Evolutionary conservation across 2,888 invertebrate genomes (phyloP).

Genomic region (Rotaria sp.): DNA sequence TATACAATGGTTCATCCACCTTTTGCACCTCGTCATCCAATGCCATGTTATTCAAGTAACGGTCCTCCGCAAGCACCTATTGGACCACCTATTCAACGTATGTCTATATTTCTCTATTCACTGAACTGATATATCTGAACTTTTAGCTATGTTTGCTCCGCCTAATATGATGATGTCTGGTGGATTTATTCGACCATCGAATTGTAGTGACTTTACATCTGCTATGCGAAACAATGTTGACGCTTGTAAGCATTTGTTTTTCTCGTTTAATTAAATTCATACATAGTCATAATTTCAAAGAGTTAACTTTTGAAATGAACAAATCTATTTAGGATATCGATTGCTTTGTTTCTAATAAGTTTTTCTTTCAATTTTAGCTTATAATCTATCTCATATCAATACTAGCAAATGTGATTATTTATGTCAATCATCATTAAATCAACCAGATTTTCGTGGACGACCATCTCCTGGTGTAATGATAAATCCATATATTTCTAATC

Average conservation of each 20-base stretch:
- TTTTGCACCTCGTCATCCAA: not conserved
- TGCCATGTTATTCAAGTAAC: not conserved
- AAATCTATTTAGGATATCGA: no score
- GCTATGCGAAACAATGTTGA: not conserved
- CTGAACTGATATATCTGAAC: not conserved
- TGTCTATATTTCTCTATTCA: not conserved
- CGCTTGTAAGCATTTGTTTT: not conserved
- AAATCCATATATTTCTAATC: not conserved
- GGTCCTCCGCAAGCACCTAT: not conserved
- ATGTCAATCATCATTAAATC: not conserved
- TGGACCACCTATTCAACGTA: not conserved
- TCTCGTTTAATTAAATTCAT: no score
- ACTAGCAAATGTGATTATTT: not conserved
- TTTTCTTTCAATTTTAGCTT: not conserved
- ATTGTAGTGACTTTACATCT: not conserved
- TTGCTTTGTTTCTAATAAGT: not conserved
- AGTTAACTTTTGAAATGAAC: no score
- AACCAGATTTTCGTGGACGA: slow-evolving; percentile 10
- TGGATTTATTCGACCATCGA: not conserved
- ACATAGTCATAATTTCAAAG: no score
- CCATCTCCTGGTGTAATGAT: not conserved
- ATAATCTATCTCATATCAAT: not conserved
- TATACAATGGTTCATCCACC: not conserved
- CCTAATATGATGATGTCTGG: not conserved
- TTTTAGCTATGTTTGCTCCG: not conserved